Percentiles rank a stretch among this genome's conserved stretches.
Evolutionary conservation across 37 sponge, comb jelly and placozoan species (phyloP).

Genomic region (Lycopodina hypogea): DNA sequence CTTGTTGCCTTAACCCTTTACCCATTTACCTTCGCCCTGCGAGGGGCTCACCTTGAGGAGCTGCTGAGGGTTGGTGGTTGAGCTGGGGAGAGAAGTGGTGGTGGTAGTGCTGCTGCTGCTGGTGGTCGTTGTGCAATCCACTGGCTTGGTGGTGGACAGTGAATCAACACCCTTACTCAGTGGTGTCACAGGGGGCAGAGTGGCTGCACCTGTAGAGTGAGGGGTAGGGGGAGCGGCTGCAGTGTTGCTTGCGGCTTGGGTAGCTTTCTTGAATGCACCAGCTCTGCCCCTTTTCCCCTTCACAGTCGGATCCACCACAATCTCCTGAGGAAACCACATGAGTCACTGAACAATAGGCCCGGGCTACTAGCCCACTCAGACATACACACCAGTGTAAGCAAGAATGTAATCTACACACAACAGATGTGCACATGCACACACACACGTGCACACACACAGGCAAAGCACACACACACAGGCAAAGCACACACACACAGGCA

Average conservation of each 20-base stretch:
- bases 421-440: background rate
- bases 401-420: no score
- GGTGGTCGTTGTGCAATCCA: background rate
- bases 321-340: constrained; percentile 26
- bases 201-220: constrained; percentile 12
- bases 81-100: constrained; percentile 4
- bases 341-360: no score
- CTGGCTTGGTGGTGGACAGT: constrained; percentile 8
- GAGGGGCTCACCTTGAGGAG: constrained; percentile 16
- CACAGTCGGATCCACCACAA: constrained; percentile 25
- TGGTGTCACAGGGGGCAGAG: constrained; percentile 5
- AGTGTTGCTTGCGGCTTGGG: background rate
- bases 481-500: background rate
- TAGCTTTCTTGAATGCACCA: background rate
- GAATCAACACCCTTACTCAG: background rate
- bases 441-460: constrained; percentile 33
- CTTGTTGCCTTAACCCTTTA: no score
- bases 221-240: background rate
- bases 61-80: constrained; percentile 3
- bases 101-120: no score
- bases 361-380: no score
- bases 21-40: no score
- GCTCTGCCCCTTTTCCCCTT: constrained; percentile 36
- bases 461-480: background rate
- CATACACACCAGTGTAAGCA: no score